phyloP scores from a whole-genome alignment of 2,797 vertebrate species.

The Eurystomus glaucurus region DNA sequence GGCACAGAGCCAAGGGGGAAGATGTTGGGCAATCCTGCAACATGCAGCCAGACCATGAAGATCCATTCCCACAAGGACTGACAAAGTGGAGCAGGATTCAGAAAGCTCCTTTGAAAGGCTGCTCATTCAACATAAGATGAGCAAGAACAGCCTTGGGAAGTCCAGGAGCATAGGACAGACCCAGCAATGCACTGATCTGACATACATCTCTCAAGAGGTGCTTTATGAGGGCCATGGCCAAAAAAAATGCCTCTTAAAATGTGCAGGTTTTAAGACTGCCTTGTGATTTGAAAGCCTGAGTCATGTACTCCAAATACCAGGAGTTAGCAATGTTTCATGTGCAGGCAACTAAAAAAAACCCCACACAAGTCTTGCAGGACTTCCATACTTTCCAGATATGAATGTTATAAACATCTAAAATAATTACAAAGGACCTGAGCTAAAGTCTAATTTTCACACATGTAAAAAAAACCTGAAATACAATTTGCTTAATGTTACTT shows the following conservation, averaged over 20 bases:
- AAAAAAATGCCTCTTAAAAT: background rate
- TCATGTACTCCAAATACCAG: background rate
- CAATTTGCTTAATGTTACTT: background rate
- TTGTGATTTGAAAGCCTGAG: background rate
- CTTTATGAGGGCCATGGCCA: background rate
- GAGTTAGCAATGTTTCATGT: background rate
- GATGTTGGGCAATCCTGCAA: background rate
- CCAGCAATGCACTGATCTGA: background rate
- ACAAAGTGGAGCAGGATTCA: background rate
- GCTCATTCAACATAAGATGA: accelerated
- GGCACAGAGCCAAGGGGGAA: background rate
- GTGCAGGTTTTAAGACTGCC: background rate
- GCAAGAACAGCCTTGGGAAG: background rate
- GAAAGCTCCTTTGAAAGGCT: background rate
- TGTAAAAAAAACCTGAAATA: background rate
- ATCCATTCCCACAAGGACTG: background rate
- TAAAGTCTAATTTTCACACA: background rate
- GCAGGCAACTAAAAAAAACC: background rate
- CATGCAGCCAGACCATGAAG: background rate
- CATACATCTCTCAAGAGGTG: background rate
- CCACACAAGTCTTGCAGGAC: background rate
- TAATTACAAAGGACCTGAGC: background rate
- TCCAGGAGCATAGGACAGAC: background rate
- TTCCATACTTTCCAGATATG: background rate
- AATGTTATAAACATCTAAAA: background rate